Conservation (phyloP, 2,888 invertebrate genomes). For the Ptilodon capucinus region DNA sequence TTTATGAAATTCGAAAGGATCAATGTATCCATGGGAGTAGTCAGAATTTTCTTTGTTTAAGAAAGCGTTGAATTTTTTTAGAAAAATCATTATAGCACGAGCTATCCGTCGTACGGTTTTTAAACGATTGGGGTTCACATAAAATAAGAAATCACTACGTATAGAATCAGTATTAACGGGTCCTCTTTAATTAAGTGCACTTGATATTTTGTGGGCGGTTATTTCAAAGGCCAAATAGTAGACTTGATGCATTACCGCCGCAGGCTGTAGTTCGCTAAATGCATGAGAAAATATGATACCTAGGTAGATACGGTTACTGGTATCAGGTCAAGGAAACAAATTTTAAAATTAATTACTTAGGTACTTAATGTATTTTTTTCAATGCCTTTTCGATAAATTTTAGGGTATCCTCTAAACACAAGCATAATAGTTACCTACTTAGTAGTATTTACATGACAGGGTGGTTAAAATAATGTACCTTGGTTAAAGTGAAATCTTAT, state of each 20-base stretch:
- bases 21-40: constrained; percentile 41
- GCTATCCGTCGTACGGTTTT: background rate
- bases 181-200: constrained; percentile 50
- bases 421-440: too few relatives aligned
- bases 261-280: constrained; percentile 25
- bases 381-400: too few relatives aligned
- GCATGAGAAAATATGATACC: constrained; percentile 23
- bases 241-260: constrained; percentile 34
- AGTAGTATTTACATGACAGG: too few relatives aligned
- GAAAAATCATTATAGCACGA: constrained; percentile 19
- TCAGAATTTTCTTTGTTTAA: constrained; percentile 50
- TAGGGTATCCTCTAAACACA: too few relatives aligned
- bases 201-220: constrained; percentile 49
- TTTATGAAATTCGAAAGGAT: constrained; percentile 55
- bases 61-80: constrained; percentile 39
- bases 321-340: too few relatives aligned
- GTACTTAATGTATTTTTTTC: too few relatives aligned
- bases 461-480: too few relatives aligned
- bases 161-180: constrained; percentile 15
- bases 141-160: too few relatives aligned
- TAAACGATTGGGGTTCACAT: constrained; percentile 1
- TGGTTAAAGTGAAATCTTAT: too few relatives aligned
- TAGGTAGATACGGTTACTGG: too few relatives aligned
- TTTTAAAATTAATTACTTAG: too few relatives aligned
- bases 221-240: constrained; percentile 53